Percentiles rank a stretch among this genome's conserved stretches.
Conservation (phyloP, 2,797 vertebrate genomes). For the Pteronotus mesoamericanus region DNA sequence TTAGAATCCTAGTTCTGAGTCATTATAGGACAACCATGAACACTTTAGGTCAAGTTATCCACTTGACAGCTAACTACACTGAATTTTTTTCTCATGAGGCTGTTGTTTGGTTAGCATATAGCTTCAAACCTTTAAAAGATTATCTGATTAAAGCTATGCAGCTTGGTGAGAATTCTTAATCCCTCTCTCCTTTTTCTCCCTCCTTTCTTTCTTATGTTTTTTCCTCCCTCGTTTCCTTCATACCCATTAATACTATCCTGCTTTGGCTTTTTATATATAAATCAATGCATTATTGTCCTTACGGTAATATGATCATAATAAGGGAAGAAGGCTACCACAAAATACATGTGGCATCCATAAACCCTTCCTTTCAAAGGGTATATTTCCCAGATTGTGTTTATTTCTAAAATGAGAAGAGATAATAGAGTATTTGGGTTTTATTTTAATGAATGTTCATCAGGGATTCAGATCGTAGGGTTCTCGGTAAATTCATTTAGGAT, state of each 20-base stretch:
- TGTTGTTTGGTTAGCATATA: neutral
- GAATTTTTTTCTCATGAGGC: neutral
- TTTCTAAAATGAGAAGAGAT: neutral
- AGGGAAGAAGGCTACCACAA: neutral
- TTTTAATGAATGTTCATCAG: constrained; percentile 5
- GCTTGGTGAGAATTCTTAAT: neutral
- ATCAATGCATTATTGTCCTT: neutral
- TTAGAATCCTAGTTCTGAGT: neutral
- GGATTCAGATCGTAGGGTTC: neutral
- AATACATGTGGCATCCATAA: neutral
- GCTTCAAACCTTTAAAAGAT: neutral
- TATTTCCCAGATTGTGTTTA: constrained; percentile 2
- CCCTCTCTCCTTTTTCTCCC: neutral
- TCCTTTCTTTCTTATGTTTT: neutral
- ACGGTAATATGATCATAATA: neutral
- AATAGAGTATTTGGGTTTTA: neutral
- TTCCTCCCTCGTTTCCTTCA: neutral
- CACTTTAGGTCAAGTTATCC: neutral
- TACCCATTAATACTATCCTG: neutral
- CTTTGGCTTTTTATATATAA: neutral
- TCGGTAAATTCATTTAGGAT: constrained; percentile 21
- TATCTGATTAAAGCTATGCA: neutral
- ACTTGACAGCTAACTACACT: neutral
- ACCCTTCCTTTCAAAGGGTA: neutral
- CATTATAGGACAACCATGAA: neutral